These are phyloP conservation scores for Phalacrocorax carbo DNA, from an alignment of 2,113 vertebrate genomes.

Conservation along the genomic window DNA sequence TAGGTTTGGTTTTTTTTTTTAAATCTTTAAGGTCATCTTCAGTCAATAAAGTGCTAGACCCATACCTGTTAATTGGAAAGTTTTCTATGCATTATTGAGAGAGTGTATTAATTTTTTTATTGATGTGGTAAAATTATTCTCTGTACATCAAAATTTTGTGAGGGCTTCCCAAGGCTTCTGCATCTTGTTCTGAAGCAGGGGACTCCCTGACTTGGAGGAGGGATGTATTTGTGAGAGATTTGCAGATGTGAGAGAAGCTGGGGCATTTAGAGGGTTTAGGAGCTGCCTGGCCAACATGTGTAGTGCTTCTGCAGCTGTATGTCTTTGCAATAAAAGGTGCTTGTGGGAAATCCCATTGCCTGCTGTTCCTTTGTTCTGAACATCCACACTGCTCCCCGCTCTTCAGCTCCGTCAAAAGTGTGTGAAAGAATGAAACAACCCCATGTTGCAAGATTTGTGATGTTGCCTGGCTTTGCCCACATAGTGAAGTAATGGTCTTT, in stretches of 20 bases:
- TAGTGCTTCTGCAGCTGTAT: background rate
- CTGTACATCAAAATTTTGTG: background rate
- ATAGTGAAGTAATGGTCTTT: background rate
- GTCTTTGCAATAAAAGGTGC: background rate
- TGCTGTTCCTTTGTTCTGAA: background rate
- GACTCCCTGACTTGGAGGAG: background rate
- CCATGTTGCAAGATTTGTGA: background rate
- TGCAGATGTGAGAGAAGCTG: background rate
- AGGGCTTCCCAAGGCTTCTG: background rate
- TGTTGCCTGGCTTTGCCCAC: background rate
- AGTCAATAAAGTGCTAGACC: background rate
- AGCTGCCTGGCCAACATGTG: background rate
- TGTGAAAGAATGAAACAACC: background rate
- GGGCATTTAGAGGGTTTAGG: background rate
- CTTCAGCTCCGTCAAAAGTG: background rate
- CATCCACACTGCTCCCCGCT: background rate
- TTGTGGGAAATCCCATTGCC: background rate
- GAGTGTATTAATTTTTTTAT: background rate
- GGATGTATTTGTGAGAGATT: background rate
- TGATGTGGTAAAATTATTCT: background rate
- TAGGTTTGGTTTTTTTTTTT: too few species aligned
- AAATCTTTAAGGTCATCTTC: background rate
- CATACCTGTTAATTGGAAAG: background rate
- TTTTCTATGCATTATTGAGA: background rate
- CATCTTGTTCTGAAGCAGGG: background rate